Conservation (phyloP, 1,140 invertebrate genomes). For the Drosophila sp. region DNA sequence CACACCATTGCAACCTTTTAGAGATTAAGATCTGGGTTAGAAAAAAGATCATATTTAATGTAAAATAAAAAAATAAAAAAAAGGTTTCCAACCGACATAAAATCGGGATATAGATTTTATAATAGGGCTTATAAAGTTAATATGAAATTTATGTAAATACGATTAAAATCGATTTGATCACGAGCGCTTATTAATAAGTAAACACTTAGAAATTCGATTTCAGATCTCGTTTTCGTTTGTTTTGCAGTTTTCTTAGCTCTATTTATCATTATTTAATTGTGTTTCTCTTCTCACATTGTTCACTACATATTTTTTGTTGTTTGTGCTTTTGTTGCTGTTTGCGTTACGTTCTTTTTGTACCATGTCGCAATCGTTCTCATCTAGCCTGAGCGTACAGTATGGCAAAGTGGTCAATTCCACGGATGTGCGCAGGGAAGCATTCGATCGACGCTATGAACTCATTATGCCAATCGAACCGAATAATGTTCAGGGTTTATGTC, state of each 20-base stretch:
- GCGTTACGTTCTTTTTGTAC: not conserved
- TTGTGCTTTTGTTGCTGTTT: not conserved
- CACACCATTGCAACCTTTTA: too few species aligned
- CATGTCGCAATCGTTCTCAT: not conserved
- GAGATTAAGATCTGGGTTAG: too few species aligned
- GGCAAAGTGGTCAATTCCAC: not conserved
- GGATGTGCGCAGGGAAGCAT: not conserved
- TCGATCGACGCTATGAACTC: slow-evolving; percentile 13
- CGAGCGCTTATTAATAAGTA: too few species aligned
- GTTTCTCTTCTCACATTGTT: not conserved
- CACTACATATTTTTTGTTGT: not conserved
- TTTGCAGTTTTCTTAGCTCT: not conserved
- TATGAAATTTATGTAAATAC: too few species aligned
- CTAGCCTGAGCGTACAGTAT: not conserved
- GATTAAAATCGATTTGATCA: not conserved
- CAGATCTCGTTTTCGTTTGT: not conserved
- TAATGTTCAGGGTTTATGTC: slow-evolving; percentile 19
- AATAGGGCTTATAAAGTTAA: too few species aligned
- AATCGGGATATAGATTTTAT: too few species aligned
- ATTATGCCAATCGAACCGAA: slow-evolving; percentile 29
- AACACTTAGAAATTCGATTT: not conserved
- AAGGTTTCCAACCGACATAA: too few species aligned
- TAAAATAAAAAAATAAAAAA: too few species aligned
- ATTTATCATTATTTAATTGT: not conserved
- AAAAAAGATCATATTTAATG: too few species aligned